Base-by-base conservation (phyloP, 2,888 invertebrate species). In the Imbricaverruca yamaguchii region DNA sequence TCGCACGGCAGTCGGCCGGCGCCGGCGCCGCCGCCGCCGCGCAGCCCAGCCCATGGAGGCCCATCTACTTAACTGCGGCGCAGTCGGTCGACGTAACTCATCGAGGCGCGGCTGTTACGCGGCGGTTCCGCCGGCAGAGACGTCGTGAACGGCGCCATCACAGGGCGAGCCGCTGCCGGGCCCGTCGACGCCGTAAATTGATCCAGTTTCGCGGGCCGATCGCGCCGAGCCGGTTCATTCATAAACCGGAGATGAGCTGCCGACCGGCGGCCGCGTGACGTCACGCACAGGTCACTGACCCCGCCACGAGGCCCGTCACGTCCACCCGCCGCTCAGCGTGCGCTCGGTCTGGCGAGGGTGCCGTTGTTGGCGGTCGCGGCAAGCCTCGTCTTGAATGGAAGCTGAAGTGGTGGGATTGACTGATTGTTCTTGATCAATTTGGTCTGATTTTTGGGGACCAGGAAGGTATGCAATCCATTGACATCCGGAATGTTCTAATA, bases 131-230 rank as follows among this genome's bases (percentile, higher is more conserved):
- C 39, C 39, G 39, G 39, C 39, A 4, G 39, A 1, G 2, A 4
- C 39, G 39, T 39, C 39, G 39, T 39, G 39, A 39, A 39, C 39
- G 39, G 39, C 4, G 39, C 39, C 4, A 39, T 39, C 59, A 15
- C 59, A 59, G 59, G 59, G 12, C 59, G 15, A 23, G 23, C 65
- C 65, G 65, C 65, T 23, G 18, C 65, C 12, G 61, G 61, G 61
- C 18, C 39, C 18, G 65, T 23, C 23, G 65, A 1, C 39, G 25
- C 69, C 11, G 39, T 69, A 69, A 69, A 69, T 69, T 69, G 39
- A 69, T 69, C 69, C 69, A 69, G 69, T 69, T 69, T 39, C 39
- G 69, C 13, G 15, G 69, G 69, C 25, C 39, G 11, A 69, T 69
- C 39, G 39, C 69, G 15, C 21, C 69, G 12, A 7, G 15, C 13